phyloP scores from a whole-genome alignment of 2,797 vertebrate genomes.

The Anguilla marmorata region DNA sequence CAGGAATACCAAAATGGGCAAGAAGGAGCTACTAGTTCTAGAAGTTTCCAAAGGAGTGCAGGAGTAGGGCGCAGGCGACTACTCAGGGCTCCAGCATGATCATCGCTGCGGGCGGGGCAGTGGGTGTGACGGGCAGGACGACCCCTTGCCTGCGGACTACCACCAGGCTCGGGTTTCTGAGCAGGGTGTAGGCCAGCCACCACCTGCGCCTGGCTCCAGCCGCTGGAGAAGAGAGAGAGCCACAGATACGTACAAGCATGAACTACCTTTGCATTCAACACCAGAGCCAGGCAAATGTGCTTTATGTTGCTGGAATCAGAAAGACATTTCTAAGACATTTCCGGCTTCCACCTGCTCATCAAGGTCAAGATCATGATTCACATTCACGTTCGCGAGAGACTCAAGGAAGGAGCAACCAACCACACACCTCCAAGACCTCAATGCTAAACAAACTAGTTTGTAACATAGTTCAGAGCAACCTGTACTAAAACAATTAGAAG shows the following conservation, averaged over 20 bases:
- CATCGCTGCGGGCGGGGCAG: background rate
- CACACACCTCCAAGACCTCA: too few species aligned
- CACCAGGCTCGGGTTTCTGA: conserved; percentile 21
- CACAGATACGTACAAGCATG: conserved; percentile 16
- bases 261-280: background rate
- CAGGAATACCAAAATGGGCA: background rate
- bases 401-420: too few species aligned
- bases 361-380: too few species aligned
- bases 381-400: too few species aligned
- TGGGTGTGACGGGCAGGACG: background rate
- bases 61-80: background rate
- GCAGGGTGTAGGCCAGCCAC: conserved; percentile 19
- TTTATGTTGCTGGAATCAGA: background rate
- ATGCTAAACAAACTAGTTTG: too few species aligned
- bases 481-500: background rate
- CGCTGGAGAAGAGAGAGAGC: background rate
- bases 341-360: too few species aligned
- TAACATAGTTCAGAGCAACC: background rate
- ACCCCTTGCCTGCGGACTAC: background rate
- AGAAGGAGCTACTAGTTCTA: background rate
- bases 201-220: background rate
- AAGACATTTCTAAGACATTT: too few species aligned
- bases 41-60: background rate
- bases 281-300: background rate
- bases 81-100: background rate